A percentile compares a stretch with the other conserved stretches of the same genome.
Evolutionary conservation across 2,888 invertebrate species (phyloP).

Genomic region (Adelognathus sp.): DNA sequence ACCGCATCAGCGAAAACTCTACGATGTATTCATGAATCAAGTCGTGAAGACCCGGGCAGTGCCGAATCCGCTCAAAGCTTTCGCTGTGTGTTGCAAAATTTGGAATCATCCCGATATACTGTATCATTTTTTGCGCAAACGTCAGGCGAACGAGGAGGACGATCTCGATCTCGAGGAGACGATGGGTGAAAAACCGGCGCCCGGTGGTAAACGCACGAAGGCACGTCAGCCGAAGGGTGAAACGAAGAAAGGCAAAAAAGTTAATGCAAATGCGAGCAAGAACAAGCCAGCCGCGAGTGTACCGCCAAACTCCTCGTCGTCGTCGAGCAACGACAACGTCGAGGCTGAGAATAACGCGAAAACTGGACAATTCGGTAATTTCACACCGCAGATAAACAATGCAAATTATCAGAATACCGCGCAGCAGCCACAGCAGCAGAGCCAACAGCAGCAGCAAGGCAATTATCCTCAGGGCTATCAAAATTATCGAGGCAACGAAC

Average conservation of each 20-base stretch:
- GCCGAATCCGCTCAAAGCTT: constrained; percentile 98
- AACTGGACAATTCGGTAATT: constrained; percentile 68
- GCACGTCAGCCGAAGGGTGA: constrained; percentile 80
- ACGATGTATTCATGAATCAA: constrained; percentile 96
- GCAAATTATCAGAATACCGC: constrained; percentile 69
- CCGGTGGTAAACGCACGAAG: constrained; percentile 78
- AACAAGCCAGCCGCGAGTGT: constrained; percentile 84
- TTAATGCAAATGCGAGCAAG: constrained; percentile 73
- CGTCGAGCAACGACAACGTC: constrained; percentile 64
- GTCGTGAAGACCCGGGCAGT: constrained; percentile 92
- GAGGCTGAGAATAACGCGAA: constrained; percentile 68
- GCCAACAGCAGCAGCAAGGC: constrained; percentile 57
- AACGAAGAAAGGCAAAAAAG: constrained; percentile 76
- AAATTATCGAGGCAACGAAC: constrained; percentile 74
- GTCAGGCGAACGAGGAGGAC: constrained; percentile 89
- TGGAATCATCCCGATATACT: constrained; percentile 98
- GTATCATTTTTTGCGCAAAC: constrained; percentile 92
- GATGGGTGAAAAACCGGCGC: constrained; percentile 82
- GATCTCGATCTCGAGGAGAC: constrained; percentile 92
- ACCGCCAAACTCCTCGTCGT: constrained; percentile 80
- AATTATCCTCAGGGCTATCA: constrained; percentile 72
- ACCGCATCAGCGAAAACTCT: constrained; percentile 93
- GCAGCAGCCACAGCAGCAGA: constrained; percentile 24
- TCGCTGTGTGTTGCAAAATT: constrained; percentile 99
- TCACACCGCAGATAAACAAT: constrained; percentile 66